Evolutionary conservation across 2,888 invertebrate genomes (phyloP).

Genomic region (Keiferia lycopersicella): DNA sequence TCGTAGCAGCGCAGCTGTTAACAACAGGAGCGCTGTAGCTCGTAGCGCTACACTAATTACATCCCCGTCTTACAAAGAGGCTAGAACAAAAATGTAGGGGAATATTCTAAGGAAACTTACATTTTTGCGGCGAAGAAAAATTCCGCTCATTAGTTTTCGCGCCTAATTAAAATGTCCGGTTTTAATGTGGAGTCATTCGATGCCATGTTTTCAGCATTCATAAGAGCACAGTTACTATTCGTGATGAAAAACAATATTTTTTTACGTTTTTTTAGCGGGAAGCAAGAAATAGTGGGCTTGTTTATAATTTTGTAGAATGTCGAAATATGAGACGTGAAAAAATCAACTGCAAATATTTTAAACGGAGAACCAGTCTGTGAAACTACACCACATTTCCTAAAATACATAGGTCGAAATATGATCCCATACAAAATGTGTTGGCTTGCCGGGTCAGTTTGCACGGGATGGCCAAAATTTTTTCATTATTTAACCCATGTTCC

Average conservation of each 20-base stretch:
- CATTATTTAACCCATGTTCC: too few relatives aligned
- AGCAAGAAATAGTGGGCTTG: too few relatives aligned
- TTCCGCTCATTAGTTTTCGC: neutral
- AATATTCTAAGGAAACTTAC: neutral
- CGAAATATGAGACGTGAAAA: too few relatives aligned
- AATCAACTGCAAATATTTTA: too few relatives aligned
- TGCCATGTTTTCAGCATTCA: neutral
- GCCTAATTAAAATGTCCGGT: constrained; percentile 5
- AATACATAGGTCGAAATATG: too few relatives aligned
- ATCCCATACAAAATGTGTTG: too few relatives aligned
- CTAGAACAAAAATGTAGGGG: neutral
- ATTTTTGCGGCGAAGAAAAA: constrained; percentile 5
- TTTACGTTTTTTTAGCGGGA: too few relatives aligned
- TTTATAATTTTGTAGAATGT: too few relatives aligned
- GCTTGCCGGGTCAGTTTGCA: too few relatives aligned
- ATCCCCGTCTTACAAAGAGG: constrained; percentile 4
- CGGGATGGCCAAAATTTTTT: too few relatives aligned
- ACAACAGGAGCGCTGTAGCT: constrained; percentile 1
- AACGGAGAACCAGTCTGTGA: too few relatives aligned
- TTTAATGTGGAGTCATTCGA: neutral
- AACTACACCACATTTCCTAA: too few relatives aligned
- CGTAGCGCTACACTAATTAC: constrained; percentile 6
- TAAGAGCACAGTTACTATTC: neutral
- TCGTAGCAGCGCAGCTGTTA: constrained; percentile 1
- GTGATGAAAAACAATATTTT: neutral